Evolutionary conservation across 2,797 vertebrate genomes (phyloP), one percentile per base, ranked within the genome.

Genomic region (Psittacula echo): DNA sequence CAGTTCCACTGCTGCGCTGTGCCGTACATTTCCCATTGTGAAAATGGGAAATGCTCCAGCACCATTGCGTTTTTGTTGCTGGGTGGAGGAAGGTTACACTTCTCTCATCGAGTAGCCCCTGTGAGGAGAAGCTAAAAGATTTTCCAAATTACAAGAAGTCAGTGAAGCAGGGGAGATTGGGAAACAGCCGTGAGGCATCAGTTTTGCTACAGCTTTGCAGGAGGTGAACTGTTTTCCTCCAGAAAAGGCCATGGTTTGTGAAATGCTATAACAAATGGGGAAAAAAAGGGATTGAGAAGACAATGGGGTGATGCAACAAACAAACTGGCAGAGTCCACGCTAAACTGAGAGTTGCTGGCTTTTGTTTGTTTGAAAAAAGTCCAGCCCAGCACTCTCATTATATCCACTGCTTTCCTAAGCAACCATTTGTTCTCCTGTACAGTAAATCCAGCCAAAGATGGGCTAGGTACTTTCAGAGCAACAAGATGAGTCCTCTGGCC

Each of bases 401-500:
- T 93, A 91, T n/a, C 10, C 73, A 34, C 71, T 1, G 1, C 85
- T 90, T 78, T 93, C 89, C 85, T 90, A 74, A 79, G 90, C 91
- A 81, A 67, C 74, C 3, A 4, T 67, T 89, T 83, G 81, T 85
- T 89, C 73, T 83, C 92, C 80, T 86, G 82, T 29, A 24, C 67
- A 42, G 45, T 76, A 91, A 94, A 85, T 85, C 90, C 76, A 45
- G 82, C 79, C 91, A 85, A 78, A 89, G 87, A 78, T 39, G 70
- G 94, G 85, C 67, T 76, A 51, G 81, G 90, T 60, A 15, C 34
- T 92, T 93, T 88, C 39, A 85, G 94, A 88, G 77, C 74, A 70
- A 51, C 42, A 79, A 89, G 91, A 94, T n/a, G 64, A 91, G 81
- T 93, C 94, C 93, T 95, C 73, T 72, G 91, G 94, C 79, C 87